phyloP scores from a whole-genome alignment of 2,113 vertebrate genomes.

The Poecilia latipinna region DNA sequence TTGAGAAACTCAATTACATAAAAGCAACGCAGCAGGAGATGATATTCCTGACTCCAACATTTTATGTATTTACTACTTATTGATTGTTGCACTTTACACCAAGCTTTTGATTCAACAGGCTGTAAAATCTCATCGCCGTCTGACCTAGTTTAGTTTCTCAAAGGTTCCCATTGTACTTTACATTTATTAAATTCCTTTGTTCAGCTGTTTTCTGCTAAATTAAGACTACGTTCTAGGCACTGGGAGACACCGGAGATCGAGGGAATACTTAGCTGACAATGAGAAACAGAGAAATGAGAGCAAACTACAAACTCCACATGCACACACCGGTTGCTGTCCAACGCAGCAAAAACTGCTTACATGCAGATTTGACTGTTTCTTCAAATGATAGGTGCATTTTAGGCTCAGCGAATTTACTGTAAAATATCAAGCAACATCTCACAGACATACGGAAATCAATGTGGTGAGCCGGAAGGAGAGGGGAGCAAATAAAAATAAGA shows the following conservation, averaged over 20 bases:
- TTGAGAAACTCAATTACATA: conserved; percentile 60
- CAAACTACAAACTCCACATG: conserved; percentile 8
- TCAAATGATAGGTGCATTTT: conserved; percentile 57
- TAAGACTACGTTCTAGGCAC: background rate
- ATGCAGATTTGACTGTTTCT: conserved; percentile 66
- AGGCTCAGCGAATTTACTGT: conserved; percentile 72
- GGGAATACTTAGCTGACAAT: conserved; percentile 10
- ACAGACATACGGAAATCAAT: conserved; percentile 35
- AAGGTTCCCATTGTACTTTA: background rate
- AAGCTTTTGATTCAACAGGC: conserved; percentile 19
- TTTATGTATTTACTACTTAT: conserved; percentile 61
- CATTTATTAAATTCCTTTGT: background rate
- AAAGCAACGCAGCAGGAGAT: conserved; percentile 23
- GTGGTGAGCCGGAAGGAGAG: conserved; percentile 12
- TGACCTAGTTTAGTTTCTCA: background rate
- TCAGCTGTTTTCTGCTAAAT: conserved; percentile 27
- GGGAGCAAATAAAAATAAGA: background rate
- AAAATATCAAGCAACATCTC: conserved; percentile 63
- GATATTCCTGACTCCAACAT: conserved; percentile 32
- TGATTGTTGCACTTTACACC: conserved; percentile 44
- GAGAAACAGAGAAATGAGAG: conserved; percentile 17
- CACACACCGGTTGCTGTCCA: conserved; percentile 26
- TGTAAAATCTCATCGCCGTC: conserved; percentile 5
- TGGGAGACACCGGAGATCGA: background rate
- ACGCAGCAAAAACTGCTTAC: conserved; percentile 63